Evolutionary conservation across 2,888 invertebrate genomes (phyloP), one percentile per base, ranked within the genome.

Genomic region (Protodeltote pygarga): DNA sequence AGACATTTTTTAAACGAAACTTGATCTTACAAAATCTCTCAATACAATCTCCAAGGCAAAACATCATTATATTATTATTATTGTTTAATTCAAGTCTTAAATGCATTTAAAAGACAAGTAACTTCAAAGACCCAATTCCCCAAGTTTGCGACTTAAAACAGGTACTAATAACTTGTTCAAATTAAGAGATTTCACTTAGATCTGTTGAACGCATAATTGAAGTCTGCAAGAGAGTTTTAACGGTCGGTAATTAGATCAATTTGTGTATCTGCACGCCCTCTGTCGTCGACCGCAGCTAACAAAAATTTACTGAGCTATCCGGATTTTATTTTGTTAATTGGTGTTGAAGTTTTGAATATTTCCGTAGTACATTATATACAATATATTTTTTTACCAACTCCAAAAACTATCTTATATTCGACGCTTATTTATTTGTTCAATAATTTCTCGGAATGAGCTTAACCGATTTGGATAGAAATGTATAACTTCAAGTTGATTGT

Each of bases 131-230:
- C 53, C 35, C 40, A 29, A 65, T 65, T 29, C 29, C 20, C 61
- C 40, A 62, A 61, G 38, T 61, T 58, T 32, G 35, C 17, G 46
- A 71, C 42, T 70, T 55, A 48, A 53, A 59, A 42, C 68, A 71
- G 65, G 69, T 71, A 66, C 66, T 70, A 68, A 67, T 67, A 67
- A 68, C 69, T 68, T 63, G 71, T 52, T 52, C 65, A 68, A 68
- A 68, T 68, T 60, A 68, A 71, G 72, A 68, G 57, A 68, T 71
- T 71, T 64, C 69, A 47, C 45, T 64, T 57, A 65, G 60, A 71
- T 71, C 71, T 71, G 65, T 65, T 68, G 48, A 68, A 71, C 53
- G 55, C 49, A 60, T 68, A 71, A 71, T 68, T 71, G 69, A 64
- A 57, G 69, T 51, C 40, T 37, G 57, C 49, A 33, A 16, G 45